A percentile compares a stretch with the other conserved stretches of the same genome.
Evolutionary conservation across 2,797 vertebrate species (phyloP).

Genomic region (Myiothlypis coronata): DNA sequence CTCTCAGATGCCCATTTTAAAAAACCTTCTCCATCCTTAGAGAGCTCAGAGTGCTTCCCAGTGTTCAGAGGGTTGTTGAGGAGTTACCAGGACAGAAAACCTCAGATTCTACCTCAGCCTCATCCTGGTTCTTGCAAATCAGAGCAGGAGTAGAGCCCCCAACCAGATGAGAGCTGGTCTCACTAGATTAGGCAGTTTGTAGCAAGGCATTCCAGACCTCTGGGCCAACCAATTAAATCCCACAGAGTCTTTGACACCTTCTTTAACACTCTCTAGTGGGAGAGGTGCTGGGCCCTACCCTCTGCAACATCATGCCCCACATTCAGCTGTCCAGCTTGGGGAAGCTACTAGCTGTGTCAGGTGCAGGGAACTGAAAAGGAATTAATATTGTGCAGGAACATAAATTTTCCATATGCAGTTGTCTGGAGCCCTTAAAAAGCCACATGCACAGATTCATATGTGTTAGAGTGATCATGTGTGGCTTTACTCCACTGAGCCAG

Average conservation of each 20-base stretch:
- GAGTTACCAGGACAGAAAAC: neutral
- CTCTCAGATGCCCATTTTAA: neutral
- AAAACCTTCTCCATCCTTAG: neutral
- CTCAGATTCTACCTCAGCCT: neutral
- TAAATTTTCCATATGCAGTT: neutral
- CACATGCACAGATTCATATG: fast-evolving
- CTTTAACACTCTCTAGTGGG: neutral
- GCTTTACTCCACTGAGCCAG: neutral
- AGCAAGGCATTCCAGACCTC: neutral
- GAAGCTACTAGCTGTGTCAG: neutral
- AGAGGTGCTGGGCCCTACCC: neutral
- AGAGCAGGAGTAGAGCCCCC: neutral
- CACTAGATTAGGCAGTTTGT: neutral
- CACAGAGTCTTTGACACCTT: fast-evolving
- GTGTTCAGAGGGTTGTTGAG: neutral
- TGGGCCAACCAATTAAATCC: neutral
- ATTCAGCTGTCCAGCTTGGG: neutral
- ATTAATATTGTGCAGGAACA: neutral
- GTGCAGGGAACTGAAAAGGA: neutral
- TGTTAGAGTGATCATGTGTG: fast-evolving
- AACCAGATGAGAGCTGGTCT: neutral
- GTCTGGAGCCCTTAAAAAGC: neutral
- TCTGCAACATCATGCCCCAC: neutral
- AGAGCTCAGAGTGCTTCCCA: neutral
- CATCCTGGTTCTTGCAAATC: neutral